A percentile compares a stretch with the other conserved stretches of the same genome.
Evolutionary conservation across 2,113 vertebrate genomes (phyloP).

Genomic region (Callospermophilus lateralis): DNA sequence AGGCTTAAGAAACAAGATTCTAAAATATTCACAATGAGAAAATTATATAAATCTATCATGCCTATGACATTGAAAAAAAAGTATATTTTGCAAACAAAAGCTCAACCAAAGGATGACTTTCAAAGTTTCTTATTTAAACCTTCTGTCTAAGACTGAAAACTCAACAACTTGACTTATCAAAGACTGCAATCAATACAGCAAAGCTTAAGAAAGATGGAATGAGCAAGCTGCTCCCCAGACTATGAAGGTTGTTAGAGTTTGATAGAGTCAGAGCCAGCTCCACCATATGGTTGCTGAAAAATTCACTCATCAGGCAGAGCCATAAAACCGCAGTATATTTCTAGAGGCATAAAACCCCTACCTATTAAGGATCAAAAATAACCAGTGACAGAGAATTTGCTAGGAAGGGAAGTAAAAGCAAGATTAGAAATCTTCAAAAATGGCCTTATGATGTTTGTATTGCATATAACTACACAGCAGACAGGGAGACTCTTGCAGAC

Average conservation of each 20-base stretch:
- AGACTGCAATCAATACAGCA: slow-evolving; percentile 50
- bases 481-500: not conserved
- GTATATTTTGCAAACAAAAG: slow-evolving; percentile 31
- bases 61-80: not conserved
- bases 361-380: slow-evolving; percentile 69
- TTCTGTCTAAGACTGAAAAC: slow-evolving; percentile 65
- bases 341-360: slow-evolving; percentile 66
- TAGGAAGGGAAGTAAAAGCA: slow-evolving; percentile 59
- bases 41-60: not conserved
- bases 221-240: slow-evolving; percentile 58
- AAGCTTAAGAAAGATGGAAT: slow-evolving; percentile 58
- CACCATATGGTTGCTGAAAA: slow-evolving; percentile 74
- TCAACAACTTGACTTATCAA: slow-evolving; percentile 69
- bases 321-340: slow-evolving; percentile 66
- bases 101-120: slow-evolving; percentile 38
- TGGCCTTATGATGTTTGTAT: not conserved
- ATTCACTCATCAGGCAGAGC: slow-evolving; percentile 67
- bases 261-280: slow-evolving; percentile 56
- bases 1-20: not conserved
- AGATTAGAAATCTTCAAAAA: slow-evolving; percentile 56
- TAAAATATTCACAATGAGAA: slow-evolving; percentile 39
- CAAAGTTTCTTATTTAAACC: slow-evolving; percentile 64
- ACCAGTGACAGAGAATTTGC: slow-evolving; percentile 65
- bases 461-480: not conserved
- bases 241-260: slow-evolving; percentile 39